phyloP scores from a whole-genome alignment of 2,797 vertebrate species.

The Hypotaenidia philippensis region DNA sequence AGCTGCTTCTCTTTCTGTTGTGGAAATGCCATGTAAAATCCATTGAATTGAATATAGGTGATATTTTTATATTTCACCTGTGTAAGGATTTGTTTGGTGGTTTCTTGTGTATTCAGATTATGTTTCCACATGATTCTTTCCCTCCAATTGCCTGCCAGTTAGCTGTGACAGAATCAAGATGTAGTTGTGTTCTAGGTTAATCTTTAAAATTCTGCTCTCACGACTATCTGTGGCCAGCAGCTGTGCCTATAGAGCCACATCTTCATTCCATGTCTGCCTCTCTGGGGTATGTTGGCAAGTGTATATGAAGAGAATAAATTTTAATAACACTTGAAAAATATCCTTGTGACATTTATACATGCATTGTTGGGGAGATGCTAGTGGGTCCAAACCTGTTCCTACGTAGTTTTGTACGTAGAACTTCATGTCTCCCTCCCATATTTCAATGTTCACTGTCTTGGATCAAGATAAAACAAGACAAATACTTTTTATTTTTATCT shows the following conservation, averaged over 20 bases:
- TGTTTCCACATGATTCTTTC: slow-evolving; percentile 54
- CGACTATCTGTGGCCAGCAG: slow-evolving; percentile 62
- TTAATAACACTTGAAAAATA: slow-evolving; percentile 63
- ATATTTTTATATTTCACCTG: slow-evolving; percentile 40
- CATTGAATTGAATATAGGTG: not conserved
- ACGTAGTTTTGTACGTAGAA: slow-evolving; percentile 23
- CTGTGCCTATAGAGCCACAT: slow-evolving; percentile 51
- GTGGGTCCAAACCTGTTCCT: not conserved
- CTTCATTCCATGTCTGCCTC: slow-evolving; percentile 38
- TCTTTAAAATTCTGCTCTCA: slow-evolving; percentile 69
- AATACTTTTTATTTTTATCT: not conserved
- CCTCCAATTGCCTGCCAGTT: slow-evolving; percentile 59
- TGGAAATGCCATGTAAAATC: slow-evolving; percentile 31
- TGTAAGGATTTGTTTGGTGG: slow-evolving; percentile 25
- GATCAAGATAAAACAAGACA: slow-evolving; percentile 20
- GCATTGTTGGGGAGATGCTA: slow-evolving; percentile 12
- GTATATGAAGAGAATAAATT: slow-evolving; percentile 27
- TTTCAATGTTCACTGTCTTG: slow-evolving; percentile 18
- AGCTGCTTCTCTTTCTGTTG: slow-evolving; percentile 12
- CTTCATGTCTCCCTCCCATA: not conserved
- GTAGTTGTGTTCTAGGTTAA: slow-evolving; percentile 59
- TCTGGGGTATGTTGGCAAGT: slow-evolving; percentile 38
- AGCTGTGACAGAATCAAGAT: slow-evolving; percentile 72
- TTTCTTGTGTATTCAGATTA: slow-evolving; percentile 39
- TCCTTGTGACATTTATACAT: not conserved